Evolutionary conservation across 2,113 vertebrate species (phyloP).

Genomic region (Synodontis membranacea): DNA sequence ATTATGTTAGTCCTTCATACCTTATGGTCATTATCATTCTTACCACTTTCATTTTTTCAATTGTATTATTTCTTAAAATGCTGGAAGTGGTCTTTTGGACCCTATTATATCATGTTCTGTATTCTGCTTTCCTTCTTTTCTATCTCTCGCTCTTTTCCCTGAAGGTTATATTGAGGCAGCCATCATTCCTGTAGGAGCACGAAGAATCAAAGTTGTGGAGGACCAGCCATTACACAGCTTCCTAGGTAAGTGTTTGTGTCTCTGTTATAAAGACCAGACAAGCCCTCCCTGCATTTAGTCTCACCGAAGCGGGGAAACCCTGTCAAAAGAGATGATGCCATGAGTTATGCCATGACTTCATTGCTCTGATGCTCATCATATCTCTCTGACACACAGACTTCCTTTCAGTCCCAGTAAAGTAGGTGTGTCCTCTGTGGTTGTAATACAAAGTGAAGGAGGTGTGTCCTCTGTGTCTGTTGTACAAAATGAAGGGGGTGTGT

Average conservation of each 20-base stretch:
- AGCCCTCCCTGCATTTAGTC: not conserved
- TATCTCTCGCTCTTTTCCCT: conserved; percentile 49
- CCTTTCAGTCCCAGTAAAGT: not conserved
- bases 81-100: conserved; percentile 19
- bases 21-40: not conserved
- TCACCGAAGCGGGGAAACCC: not conserved
- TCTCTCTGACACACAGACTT: not conserved
- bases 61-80: not conserved
- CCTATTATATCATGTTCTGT: not conserved
- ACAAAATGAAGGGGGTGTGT: not conserved
- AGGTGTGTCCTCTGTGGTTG: not conserved
- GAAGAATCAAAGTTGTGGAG: conserved; percentile 92
- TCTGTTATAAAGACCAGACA: conserved; percentile 33
- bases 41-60: not conserved
- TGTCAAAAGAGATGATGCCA: not conserved
- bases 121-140: conserved; percentile 22
- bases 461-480: not conserved
- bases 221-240: conserved; percentile 96
- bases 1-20: not conserved
- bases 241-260: conserved; percentile 80
- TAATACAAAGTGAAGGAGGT: not conserved
- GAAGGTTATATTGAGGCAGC: conserved; percentile 93
- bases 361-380: not conserved
- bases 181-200: conserved; percentile 89
- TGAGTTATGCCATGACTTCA: not conserved